Evolutionary conservation across 2,797 vertebrate species (phyloP), one percentile per base, ranked within the genome.

Genomic region (Protosalanx chinensis): DNA sequence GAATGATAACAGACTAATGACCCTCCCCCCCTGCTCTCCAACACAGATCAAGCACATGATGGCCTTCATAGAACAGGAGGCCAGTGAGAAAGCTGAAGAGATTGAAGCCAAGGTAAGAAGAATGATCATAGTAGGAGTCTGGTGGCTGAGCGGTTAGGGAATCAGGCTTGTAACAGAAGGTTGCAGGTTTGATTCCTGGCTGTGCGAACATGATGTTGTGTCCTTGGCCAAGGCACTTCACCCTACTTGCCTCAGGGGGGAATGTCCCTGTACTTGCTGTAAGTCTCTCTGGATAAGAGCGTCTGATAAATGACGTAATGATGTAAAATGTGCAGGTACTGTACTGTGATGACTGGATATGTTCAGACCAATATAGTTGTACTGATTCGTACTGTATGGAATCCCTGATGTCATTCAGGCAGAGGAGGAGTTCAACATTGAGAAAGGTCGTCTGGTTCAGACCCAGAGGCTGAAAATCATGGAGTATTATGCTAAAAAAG

Each of bases 41-140:
- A 46, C 80, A 74, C 62, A 99, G 97, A 99, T 99, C 86, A 98
- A 98, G 83, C 96, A 98, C 86, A 98, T 99, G 96, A 98, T 99
- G 97, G 97, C 96, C 90, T 99, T 98, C 90, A 98, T 99, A 37
- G 96, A 98, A 78, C 97, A 98, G 87, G 97, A 98, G 86, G 97
- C 97, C 83, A 96, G 90, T 78, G 97, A 98, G 87, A 98, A 98
- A 81, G 97, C 96, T 7, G 97, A 98, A 87, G 97, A 98, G 90
- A 98, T 98, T 82, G 95, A 98, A 76, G 94, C 96, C 3, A 99
- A 96, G 95, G 97, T 98, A 90, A 93, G 23, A 0, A 51, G 5
- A 56, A 33, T 64, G 13, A 70, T 56, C 58, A 67, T 27, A 60
- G 16, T 59, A 20, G n/a, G 57, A 27, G 23, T 27, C 23, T 1